A percentile compares a stretch with the other conserved stretches of the same genome.
These are phyloP conservation scores for Orchesella cincta DNA, from an alignment of 1,140 invertebrate genomes.

Conservation along the genomic window DNA sequence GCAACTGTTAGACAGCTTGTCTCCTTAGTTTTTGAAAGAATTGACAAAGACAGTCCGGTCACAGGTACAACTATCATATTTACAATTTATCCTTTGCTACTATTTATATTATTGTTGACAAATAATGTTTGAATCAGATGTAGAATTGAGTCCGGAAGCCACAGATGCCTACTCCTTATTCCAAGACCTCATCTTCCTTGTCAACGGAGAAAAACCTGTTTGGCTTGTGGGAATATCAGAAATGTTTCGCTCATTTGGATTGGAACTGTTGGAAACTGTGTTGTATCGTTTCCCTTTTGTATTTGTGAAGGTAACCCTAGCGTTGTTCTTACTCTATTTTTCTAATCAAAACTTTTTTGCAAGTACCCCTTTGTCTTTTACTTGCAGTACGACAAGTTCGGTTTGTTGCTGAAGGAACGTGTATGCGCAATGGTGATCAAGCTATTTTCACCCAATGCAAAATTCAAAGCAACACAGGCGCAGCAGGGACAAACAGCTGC, in stretches of 20 bases:
- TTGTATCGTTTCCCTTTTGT: slow-evolving; percentile 86
- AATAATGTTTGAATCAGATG: slow-evolving; percentile 31
- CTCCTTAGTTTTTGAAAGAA: slow-evolving; percentile 93
- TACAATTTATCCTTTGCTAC: too few relatives aligned
- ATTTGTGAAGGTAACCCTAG: slow-evolving; percentile 78
- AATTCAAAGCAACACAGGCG: slow-evolving; percentile 70
- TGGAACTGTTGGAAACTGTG: slow-evolving; percentile 92
- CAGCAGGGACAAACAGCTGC: slow-evolving; percentile 51
- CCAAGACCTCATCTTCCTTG: slow-evolving; percentile 90
- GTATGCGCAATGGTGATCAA: slow-evolving; percentile 97
- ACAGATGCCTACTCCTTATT: slow-evolving; percentile 64
- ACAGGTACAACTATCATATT: slow-evolving; percentile 29
- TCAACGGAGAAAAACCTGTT: slow-evolving; percentile 92
- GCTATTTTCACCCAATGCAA: slow-evolving; percentile 94
- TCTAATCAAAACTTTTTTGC: too few relatives aligned
- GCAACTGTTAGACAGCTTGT: slow-evolving; percentile 95
- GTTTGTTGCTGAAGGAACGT: slow-evolving; percentile 90
- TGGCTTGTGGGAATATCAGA: slow-evolving; percentile 95
- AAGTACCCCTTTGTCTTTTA: slow-evolving; percentile 43
- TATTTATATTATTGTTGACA: too few relatives aligned
- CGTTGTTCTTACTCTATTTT: slow-evolving; percentile 35
- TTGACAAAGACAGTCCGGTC: slow-evolving; percentile 63
- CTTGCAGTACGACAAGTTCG: slow-evolving; percentile 88
- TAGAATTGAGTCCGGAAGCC: slow-evolving; percentile 62
- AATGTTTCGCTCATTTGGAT: slow-evolving; percentile 94